Conservation (phyloP, 1,140 invertebrate species). For the Macrobrachium rosenbergii region DNA sequence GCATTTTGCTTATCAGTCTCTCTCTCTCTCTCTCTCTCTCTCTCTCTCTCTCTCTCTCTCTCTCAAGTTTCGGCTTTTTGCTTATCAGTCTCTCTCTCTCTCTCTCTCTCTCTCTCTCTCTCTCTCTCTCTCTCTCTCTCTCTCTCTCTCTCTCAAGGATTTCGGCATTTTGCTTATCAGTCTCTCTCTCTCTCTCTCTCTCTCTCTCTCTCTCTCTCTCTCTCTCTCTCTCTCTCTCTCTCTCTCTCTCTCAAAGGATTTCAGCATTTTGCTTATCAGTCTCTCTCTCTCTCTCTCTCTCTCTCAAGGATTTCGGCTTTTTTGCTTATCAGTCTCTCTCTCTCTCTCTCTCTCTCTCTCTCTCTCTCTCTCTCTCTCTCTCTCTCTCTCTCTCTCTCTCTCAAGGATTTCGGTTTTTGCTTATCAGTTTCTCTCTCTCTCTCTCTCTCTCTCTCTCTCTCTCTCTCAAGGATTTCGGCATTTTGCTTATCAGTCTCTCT, state of each 20-base stretch:
- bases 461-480: no score
- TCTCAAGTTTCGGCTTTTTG: background rate
- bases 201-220: no score
- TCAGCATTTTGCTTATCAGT: no score
- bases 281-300: constrained; percentile 1
- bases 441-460: background rate
- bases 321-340: background rate
- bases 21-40: constrained; percentile 4
- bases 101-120: background rate
- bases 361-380: background rate
- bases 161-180: no score
- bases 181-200: no score
- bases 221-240: no score
- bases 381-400: background rate
- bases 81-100: background rate
- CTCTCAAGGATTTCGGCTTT: background rate
- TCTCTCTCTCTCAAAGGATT: no score
- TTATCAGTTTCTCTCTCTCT: background rate
- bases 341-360: background rate
- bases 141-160: constrained; percentile 11
- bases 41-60: constrained; percentile 2
- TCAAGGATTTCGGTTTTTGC: background rate
- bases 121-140: background rate
- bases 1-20: no score
- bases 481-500: no score